Evolutionary conservation across 2,888 invertebrate species (phyloP).

Genomic region (Lordiphosa fenestrarum): DNA sequence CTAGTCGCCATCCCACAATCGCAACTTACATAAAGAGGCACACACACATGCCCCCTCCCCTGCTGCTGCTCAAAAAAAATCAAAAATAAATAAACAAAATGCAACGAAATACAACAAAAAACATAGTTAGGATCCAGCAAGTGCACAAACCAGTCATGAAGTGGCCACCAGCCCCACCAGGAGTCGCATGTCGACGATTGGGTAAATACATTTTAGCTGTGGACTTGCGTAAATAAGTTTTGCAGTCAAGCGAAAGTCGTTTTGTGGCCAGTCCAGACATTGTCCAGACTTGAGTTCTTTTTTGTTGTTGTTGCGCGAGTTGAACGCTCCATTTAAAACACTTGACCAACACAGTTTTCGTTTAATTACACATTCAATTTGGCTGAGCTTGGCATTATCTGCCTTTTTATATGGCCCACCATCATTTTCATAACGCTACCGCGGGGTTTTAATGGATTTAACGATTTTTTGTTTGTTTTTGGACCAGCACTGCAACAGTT

Average conservation of each 20-base stretch:
- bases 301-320: constrained; percentile 35
- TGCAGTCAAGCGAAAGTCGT: neutral
- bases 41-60: too few species aligned
- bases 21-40: constrained; percentile 52
- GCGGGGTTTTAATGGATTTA: too few species aligned
- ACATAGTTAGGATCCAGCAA: constrained; percentile 26
- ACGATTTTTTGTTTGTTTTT: too few species aligned
- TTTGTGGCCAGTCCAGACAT: neutral
- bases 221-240: constrained; percentile 57
- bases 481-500: too few species aligned
- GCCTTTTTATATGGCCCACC: too few species aligned
- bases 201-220: constrained; percentile 22
- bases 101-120: neutral
- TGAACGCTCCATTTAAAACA: constrained; percentile 60
- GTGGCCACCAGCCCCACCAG: constrained; percentile 23
- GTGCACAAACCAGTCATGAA: constrained; percentile 38
- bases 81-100: constrained; percentile 8
- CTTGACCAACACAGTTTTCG: constrained; percentile 24
- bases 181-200: constrained; percentile 11
- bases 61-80: too few species aligned
- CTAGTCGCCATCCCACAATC: constrained; percentile 37
- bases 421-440: too few species aligned
- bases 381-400: neutral
- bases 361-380: constrained; percentile 58
- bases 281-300: constrained; percentile 2